Percentiles rank a stretch among this genome's conserved stretches.
Conservation (phyloP, 2,797 vertebrate genomes). For the Coranthus polyacanthus region DNA sequence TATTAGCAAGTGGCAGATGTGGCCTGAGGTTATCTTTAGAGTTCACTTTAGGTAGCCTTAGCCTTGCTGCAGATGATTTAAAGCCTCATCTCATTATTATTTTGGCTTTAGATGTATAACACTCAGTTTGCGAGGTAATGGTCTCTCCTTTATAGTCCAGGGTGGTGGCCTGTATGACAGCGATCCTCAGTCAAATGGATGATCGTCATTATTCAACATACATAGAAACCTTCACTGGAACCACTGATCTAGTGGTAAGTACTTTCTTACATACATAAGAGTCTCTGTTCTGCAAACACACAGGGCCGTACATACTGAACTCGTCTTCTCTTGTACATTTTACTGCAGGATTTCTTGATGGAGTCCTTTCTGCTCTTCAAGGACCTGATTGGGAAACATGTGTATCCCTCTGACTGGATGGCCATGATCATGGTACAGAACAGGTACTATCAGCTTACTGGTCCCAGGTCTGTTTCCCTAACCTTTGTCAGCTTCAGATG, state of each 20-base stretch:
- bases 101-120: slow-evolving; percentile 27
- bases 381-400: slow-evolving; percentile 95
- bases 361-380: slow-evolving; percentile 97
- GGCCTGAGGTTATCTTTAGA: slow-evolving; percentile 17
- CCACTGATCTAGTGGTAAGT: slow-evolving; percentile 93
- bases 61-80: slow-evolving; percentile 24
- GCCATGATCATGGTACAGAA: slow-evolving; percentile 99
- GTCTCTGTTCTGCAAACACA: neutral
- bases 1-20: slow-evolving; percentile 23
- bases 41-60: slow-evolving; percentile 1
- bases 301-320: neutral
- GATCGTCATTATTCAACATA: slow-evolving; percentile 93
- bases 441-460: slow-evolving; percentile 83
- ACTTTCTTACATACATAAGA: neutral
- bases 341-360: slow-evolving; percentile 95
- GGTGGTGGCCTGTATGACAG: slow-evolving; percentile 98
- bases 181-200: slow-evolving; percentile 94
- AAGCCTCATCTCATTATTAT: neutral
- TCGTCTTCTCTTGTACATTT: slow-evolving; percentile 21
- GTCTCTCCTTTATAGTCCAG: slow-evolving; percentile 85
- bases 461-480: neutral
- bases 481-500: neutral
- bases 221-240: slow-evolving; percentile 93
- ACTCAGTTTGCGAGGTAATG: slow-evolving; percentile 35
- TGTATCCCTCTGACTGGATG: slow-evolving; percentile 96